Evolutionary conservation across 2,888 invertebrate genomes (phyloP).

Genomic region (Neuroscelio doddi): DNA sequence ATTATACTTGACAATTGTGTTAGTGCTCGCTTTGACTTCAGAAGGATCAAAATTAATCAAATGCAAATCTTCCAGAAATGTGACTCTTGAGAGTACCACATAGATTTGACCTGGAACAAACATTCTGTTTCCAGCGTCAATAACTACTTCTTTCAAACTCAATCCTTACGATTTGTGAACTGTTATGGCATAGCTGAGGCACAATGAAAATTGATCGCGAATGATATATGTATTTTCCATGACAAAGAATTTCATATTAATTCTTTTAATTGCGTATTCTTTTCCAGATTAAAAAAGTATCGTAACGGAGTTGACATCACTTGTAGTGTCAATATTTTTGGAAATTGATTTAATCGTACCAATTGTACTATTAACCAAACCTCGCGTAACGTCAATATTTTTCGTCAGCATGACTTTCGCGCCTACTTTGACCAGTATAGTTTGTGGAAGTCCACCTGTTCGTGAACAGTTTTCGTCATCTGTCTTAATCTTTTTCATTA

Average conservation of each 20-base stretch:
- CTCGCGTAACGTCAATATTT: slow-evolving; percentile 52
- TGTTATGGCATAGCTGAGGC: slow-evolving; percentile 26
- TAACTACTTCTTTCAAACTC: slow-evolving; percentile 39
- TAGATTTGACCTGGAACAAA: slow-evolving; percentile 47
- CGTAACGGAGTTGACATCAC: slow-evolving; percentile 29
- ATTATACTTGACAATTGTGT: no score
- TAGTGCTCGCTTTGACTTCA: slow-evolving; percentile 41
- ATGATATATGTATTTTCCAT: slow-evolving; percentile 17
- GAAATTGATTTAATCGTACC: slow-evolving; percentile 44
- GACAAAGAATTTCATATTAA: slow-evolving; percentile 49
- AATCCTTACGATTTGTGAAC: slow-evolving; percentile 46
- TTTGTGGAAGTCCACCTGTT: slow-evolving; percentile 52
- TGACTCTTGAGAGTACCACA: slow-evolving; percentile 48
- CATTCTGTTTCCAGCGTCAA: slow-evolving; percentile 43
- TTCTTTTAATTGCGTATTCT: slow-evolving; percentile 36
- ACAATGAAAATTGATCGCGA: slow-evolving; percentile 28
- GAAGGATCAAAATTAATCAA: slow-evolving; percentile 49
- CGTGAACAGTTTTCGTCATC: slow-evolving; percentile 45
- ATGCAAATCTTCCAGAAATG: slow-evolving; percentile 44
- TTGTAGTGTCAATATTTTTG: slow-evolving; percentile 31
- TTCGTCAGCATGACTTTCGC: slow-evolving; percentile 49
- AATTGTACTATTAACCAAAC: slow-evolving; percentile 55
- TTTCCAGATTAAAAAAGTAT: slow-evolving; percentile 29
- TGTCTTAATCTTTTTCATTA: slow-evolving; percentile 36
- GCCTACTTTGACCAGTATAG: slow-evolving; percentile 28